Percentiles rank a stretch among this genome's conserved stretches.
Conservation (phyloP, 2,888 invertebrate genomes). For the Cylloceria caligata region DNA sequence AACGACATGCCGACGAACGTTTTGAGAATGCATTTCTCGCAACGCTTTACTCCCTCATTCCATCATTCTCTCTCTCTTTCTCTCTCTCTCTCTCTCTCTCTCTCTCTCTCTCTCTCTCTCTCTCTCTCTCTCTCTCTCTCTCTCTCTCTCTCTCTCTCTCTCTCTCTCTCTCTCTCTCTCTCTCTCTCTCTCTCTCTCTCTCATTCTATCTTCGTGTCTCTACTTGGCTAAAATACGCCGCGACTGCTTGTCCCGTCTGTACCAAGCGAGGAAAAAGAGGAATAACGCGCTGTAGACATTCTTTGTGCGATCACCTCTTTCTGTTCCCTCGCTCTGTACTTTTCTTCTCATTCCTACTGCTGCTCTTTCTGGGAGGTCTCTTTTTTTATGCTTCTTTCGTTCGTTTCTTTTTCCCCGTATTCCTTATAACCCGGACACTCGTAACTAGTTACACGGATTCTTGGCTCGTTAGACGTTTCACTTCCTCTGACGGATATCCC, state of each 20-base stretch:
- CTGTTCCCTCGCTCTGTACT: background rate
- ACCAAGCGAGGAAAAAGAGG: constrained; percentile 31
- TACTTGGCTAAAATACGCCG: background rate
- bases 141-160: background rate
- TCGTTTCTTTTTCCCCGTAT: constrained; percentile 6
- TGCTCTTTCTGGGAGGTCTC: constrained; percentile 27
- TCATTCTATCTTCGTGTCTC: background rate
- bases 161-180: background rate
- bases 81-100: background rate
- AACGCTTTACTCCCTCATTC: background rate
- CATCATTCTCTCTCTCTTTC: background rate
- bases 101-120: background rate
- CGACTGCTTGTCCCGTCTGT: constrained; percentile 9
- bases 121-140: background rate
- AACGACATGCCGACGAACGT: background rate
- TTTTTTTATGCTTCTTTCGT: constrained; percentile 22
- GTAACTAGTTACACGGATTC: constrained; percentile 52
- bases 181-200: background rate
- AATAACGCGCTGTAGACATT: constrained; percentile 32
- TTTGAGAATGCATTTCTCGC: constrained; percentile 34
- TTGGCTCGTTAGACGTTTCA: constrained; percentile 56
- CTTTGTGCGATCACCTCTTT: constrained; percentile 50
- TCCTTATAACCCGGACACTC: constrained; percentile 12
- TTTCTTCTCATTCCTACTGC: constrained; percentile 32
- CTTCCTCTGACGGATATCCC: constrained; percentile 17